phyloP scores from a whole-genome alignment of 2,888 invertebrate species.

The Chymomyza procnemis region DNA sequence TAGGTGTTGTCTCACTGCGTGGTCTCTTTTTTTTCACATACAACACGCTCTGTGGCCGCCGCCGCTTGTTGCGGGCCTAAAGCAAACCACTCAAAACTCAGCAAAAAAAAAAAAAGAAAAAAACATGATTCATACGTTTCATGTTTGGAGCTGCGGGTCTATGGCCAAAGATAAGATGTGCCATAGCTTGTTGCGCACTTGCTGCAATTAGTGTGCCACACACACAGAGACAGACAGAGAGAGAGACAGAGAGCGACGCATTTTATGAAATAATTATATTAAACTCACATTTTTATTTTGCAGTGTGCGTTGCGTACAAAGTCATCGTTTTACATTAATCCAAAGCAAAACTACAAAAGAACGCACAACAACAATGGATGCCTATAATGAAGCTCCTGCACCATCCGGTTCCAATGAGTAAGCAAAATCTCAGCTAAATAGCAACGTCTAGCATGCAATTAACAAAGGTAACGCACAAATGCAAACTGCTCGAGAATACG shows the following conservation, averaged over 20 bases:
- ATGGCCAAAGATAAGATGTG: conserved; percentile 56
- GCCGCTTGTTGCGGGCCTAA: conserved; percentile 9
- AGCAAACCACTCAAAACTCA: conserved; percentile 1
- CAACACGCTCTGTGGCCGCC: conserved; percentile 46
- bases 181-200: conserved; percentile 4
- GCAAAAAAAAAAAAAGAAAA: no score
- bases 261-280: background rate
- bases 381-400: conserved; percentile 60
- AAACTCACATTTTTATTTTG: background rate
- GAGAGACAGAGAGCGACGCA: no score
- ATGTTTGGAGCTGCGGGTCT: conserved; percentile 21
- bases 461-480: conserved; percentile 16
- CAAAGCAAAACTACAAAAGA: conserved; percentile 18
- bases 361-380: conserved; percentile 40
- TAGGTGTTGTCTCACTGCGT: conserved; percentile 23
- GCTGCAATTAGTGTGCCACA: conserved; percentile 13
- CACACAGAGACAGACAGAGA: no score
- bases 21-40: conserved; percentile 3
- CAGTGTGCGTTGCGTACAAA: conserved; percentile 10
- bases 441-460: conserved; percentile 5
- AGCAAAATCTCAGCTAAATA: conserved; percentile 22
- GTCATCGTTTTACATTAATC: background rate
- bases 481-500: background rate
- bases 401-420: conserved; percentile 68
- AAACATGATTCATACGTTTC: conserved; percentile 48